phyloP scores from a whole-genome alignment of 1,140 invertebrate species.

The Oscheius sp. region DNA sequence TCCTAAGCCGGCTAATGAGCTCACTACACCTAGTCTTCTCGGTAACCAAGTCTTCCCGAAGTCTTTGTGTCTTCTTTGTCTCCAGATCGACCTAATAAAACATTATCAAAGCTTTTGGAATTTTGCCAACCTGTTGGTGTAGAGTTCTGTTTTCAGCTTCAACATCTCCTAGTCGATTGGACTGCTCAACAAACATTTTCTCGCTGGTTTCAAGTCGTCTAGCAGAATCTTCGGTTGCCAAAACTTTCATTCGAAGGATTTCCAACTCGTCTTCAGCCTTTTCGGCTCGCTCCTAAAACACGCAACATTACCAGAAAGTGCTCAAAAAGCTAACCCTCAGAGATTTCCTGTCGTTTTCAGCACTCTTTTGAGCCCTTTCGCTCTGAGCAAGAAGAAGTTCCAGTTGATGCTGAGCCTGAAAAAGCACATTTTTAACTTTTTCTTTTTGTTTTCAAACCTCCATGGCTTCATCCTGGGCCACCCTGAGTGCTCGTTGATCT shows the following conservation, averaged over 20 bases:
- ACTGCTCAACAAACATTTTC: slow-evolving; percentile 17
- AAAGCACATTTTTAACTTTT: neutral
- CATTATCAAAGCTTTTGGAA: slow-evolving; percentile 1
- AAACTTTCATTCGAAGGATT: slow-evolving; percentile 9
- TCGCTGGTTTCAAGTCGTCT: slow-evolving; percentile 25
- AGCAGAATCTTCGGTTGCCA: slow-evolving; percentile 27
- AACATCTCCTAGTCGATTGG: slow-evolving; percentile 26
- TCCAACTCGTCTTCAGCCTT: slow-evolving; percentile 25
- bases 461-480: slow-evolving; percentile 7
- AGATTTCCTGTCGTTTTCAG: neutral
- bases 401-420: neutral
- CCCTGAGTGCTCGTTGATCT: slow-evolving; percentile 9
- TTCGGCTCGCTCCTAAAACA: neutral
- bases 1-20: slow-evolving; percentile 27
- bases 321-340: neutral
- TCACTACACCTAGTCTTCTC: slow-evolving; percentile 38
- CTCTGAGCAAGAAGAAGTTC: neutral
- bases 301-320: neutral
- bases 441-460: neutral
- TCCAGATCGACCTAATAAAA: slow-evolving; percentile 32
- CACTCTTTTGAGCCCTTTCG: neutral
- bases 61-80: slow-evolving; percentile 35
- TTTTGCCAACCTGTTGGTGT: slow-evolving; percentile 18
- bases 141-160: slow-evolving; percentile 31
- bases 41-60: slow-evolving; percentile 35